Base-by-base conservation (phyloP, 2,797 vertebrate genomes). In the Hoplostethus atlanticus region DNA sequence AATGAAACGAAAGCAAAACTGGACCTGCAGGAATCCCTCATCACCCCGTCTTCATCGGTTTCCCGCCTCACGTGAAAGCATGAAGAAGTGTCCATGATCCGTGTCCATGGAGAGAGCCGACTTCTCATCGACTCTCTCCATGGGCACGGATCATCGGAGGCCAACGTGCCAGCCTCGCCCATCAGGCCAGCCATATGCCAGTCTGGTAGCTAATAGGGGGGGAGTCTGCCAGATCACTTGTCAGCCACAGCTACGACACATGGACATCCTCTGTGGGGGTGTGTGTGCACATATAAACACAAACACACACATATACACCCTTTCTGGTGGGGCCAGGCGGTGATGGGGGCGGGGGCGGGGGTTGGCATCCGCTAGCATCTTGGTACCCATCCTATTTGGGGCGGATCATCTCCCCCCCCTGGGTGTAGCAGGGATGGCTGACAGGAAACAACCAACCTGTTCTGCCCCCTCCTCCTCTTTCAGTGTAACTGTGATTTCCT, bases 161-260 rank as follows among this genome's bases (percentile, higher is more conserved):
- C 16, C 61, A 52, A 60, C 50, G 12, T 58, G 59, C 64, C 67
- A 64, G 53, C 36, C 17, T 61, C 50, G 54, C 77, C 72, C 74
- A 66, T 75, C 64, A 64, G 51, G 52, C 50, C 68, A 53, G 58
- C 48, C 36, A 6, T 65, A 65, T 68, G 62, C 71, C 73, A 78
- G 64, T 51, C 36, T 59, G 58, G 64, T 64, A 70, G 68, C 76
- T 68, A 83, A 65, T 31, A 61, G 58, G 28, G 1, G 44, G 21
- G 68, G 52, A n/a, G 48, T 55, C 67, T 83, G 82, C 75, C 84
- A 90, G 68, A 79, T 71, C 72, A 76, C 80, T 81, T 86, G 85
- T 84, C 77, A 78, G 81, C 61, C 66, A 55, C 53, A 58, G 77
- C 86, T 79, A 84, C 5, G 5, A 64, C 64, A 79, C 76, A 79